Evolutionary conservation across 2,888 invertebrate species (phyloP).

Genomic region (Conus canariensis): DNA sequence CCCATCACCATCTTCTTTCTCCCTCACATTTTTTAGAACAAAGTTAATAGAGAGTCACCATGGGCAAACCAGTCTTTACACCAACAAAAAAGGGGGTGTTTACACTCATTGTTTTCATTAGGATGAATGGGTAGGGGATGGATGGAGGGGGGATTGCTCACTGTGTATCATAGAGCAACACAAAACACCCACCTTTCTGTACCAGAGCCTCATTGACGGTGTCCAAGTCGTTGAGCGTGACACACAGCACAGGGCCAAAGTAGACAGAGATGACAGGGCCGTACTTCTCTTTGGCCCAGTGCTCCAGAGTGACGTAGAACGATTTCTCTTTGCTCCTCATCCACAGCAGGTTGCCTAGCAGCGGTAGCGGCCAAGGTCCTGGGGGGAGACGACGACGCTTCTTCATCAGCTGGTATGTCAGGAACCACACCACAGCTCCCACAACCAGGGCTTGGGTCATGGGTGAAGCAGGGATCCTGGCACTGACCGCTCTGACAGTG

Average conservation of each 20-base stretch:
- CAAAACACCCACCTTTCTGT: conserved; percentile 10
- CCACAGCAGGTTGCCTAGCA: conserved; percentile 42
- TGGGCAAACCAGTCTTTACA: no score
- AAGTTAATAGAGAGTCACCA: no score
- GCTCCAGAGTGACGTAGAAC: conserved; percentile 1
- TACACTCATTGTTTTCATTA: no score
- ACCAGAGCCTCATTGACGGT: conserved; percentile 11
- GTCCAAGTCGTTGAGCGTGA: conserved; percentile 4
- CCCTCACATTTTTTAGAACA: no score
- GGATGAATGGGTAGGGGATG: no score
- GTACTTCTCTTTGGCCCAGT: conserved; percentile 29
- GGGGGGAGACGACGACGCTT: conserved; percentile 36
- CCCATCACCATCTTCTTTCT: no score
- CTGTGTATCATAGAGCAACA: no score
- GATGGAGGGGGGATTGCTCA: no score
- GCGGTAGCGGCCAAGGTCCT: conserved; percentile 41
- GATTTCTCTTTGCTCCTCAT: conserved; percentile 11
- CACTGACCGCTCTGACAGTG: background rate
- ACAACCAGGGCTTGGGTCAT: background rate
- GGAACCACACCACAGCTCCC: conserved; percentile 14
- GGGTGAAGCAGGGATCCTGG: background rate
- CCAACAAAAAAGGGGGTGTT: no score
- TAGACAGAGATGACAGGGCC: conserved; percentile 37
- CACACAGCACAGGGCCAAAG: conserved; percentile 21
- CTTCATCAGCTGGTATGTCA: background rate